Conservation (phyloP, 2,797 vertebrate species). For the Myioborus miniatus region DNA sequence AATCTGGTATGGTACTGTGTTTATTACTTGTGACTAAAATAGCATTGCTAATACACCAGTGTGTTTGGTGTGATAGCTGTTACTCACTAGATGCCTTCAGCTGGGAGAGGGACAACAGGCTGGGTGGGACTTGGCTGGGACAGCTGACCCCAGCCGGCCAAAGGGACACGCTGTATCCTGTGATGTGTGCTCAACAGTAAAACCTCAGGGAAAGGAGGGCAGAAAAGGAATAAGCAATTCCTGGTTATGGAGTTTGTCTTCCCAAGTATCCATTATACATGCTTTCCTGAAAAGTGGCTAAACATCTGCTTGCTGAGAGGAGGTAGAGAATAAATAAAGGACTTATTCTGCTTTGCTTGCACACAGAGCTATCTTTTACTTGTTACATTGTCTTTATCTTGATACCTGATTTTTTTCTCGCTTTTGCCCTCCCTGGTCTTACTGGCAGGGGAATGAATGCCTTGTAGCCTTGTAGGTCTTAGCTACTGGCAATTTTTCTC, state of each 20-base stretch:
- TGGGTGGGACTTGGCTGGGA: background rate
- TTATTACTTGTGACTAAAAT: background rate
- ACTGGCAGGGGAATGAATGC: accelerated
- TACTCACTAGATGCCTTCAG: background rate
- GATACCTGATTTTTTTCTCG: background rate
- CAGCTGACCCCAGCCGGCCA: accelerated
- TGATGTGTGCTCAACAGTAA: background rate
- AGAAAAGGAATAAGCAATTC: accelerated
- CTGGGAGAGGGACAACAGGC: background rate
- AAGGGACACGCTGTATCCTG: too few relatives aligned
- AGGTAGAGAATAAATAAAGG: background rate
- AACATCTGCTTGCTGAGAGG: background rate
- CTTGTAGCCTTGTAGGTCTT: background rate
- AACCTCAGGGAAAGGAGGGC: background rate
- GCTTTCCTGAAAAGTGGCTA: background rate
- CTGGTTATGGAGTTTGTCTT: background rate
- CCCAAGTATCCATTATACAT: background rate
- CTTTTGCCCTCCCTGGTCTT: background rate
- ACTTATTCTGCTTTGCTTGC: background rate
- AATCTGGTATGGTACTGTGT: background rate
- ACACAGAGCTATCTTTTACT: background rate
- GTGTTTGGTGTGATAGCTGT: background rate
- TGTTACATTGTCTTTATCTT: background rate
- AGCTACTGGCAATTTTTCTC: background rate
- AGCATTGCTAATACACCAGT: background rate